Percentiles rank a stretch among this genome's conserved stretches.
Conservation (phyloP, 2,888 invertebrate species). For the Platycheirus rosarum region DNA sequence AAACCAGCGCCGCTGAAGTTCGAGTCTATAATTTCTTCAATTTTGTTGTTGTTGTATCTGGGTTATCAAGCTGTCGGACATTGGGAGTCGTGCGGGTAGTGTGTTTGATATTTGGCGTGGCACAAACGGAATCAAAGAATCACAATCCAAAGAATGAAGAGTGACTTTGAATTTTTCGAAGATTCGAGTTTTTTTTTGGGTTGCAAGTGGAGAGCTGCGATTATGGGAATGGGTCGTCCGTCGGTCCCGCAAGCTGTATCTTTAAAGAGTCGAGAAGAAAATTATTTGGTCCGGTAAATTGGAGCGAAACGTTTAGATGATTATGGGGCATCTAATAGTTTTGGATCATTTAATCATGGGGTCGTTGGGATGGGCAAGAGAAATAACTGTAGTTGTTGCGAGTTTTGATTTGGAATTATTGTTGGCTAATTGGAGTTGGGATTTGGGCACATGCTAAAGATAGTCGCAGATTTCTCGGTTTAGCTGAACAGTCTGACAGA, state of each 20-base stretch:
- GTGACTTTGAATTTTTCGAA: constrained; percentile 68
- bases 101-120: constrained; percentile 41
- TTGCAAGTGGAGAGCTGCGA: too few relatives aligned
- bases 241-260: constrained; percentile 10
- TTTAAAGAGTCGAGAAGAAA: constrained; percentile 24
- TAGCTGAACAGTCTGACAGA: not conserved
- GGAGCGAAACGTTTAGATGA: constrained; percentile 74
- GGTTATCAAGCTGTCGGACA: constrained; percentile 46
- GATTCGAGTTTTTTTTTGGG: constrained; percentile 28
- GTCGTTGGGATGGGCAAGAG: constrained; percentile 54
- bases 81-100: not conserved
- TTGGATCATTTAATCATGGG: constrained; percentile 71
- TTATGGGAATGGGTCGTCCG: constrained; percentile 55
- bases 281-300: constrained; percentile 74
- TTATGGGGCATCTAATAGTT: constrained; percentile 73
- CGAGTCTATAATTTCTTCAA: constrained; percentile 61
- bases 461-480: too few relatives aligned
- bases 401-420: constrained; percentile 47
- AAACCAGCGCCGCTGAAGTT: constrained; percentile 43
- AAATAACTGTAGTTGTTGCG: constrained; percentile 66
- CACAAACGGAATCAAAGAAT: constrained; percentile 62
- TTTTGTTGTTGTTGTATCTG: constrained; percentile 10
- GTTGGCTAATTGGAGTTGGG: constrained; percentile 52
- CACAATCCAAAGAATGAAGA: constrained; percentile 54
- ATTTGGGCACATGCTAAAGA: constrained; percentile 43